phyloP scores from a whole-genome alignment of 2,797 vertebrate genomes.

The Botia kubotai region DNA sequence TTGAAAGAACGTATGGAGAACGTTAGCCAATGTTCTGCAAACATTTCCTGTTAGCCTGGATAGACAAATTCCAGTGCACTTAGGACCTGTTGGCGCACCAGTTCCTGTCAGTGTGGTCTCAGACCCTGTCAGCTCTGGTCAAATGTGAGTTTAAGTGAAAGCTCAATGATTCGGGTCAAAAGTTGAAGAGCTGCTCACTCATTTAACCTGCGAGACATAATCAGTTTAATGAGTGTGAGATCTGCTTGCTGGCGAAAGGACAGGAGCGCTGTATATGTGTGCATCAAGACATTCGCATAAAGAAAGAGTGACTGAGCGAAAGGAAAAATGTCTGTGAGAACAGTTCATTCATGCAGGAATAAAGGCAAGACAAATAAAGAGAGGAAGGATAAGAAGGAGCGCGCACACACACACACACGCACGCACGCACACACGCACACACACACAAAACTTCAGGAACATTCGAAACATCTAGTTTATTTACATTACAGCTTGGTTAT shows the following conservation, averaged over 20 bases:
- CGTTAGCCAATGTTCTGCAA: no score
- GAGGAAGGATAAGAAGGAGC: neutral
- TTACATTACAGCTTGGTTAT: no score
- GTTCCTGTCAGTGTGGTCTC: neutral
- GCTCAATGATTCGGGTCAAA: constrained; percentile 24
- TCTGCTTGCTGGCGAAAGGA: constrained; percentile 23
- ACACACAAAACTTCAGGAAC: no score
- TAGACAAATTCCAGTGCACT: no score
- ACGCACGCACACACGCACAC: constrained; percentile 1
- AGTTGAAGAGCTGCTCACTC: constrained; percentile 25
- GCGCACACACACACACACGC: neutral
- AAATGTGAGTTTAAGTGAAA: constrained; percentile 8
- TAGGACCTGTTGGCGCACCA: neutral
- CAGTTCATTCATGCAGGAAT: constrained; percentile 44
- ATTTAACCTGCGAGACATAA: constrained; percentile 28
- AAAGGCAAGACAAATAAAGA: constrained; percentile 32
- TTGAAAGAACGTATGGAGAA: no score
- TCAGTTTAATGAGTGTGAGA: constrained; percentile 26
- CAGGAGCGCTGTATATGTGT: constrained; percentile 24
- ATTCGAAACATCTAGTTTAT: no score
- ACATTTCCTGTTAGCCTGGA: no score
- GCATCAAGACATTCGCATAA: constrained; percentile 21
- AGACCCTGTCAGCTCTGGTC: neutral
- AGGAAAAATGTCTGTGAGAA: constrained; percentile 32
- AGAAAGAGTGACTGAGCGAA: constrained; percentile 13